phyloP scores from a whole-genome alignment of 2,888 invertebrate genomes.

The Melieria omissa region DNA sequence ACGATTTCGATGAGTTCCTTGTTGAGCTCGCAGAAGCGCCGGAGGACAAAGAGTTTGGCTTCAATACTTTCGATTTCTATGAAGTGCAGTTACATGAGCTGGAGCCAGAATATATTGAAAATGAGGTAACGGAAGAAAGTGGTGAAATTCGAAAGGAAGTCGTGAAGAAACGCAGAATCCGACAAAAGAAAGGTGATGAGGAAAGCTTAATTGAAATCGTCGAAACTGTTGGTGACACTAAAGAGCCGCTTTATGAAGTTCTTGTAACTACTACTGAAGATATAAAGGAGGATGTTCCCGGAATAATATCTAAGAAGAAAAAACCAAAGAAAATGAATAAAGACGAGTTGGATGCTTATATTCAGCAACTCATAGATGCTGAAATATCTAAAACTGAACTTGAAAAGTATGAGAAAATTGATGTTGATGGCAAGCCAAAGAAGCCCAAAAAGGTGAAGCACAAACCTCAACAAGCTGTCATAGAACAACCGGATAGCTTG shows the following conservation, averaged over 20 bases:
- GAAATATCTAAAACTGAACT: conserved; percentile 66
- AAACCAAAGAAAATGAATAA: conserved; percentile 59
- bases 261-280: conserved; percentile 63
- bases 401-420: conserved; percentile 66
- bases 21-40: conserved; percentile 56
- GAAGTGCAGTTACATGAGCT: conserved; percentile 58
- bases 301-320: conserved; percentile 49
- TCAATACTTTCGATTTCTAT: conserved; percentile 50
- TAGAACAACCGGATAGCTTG: conserved; percentile 49
- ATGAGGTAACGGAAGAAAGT: conserved; percentile 49
- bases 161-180: conserved; percentile 61
- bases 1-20: conserved; percentile 58
- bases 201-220: conserved; percentile 67
- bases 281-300: conserved; percentile 32
- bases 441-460: conserved; percentile 56
- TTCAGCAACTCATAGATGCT: conserved; percentile 61
- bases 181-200: conserved; percentile 64
- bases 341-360: conserved; percentile 62
- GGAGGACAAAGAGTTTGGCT: conserved; percentile 48
- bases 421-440: conserved; percentile 59
- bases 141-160: conserved; percentile 53
- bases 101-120: conserved; percentile 54
- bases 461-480: conserved; percentile 41
- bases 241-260: conserved; percentile 66
- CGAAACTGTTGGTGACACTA: conserved; percentile 60